These are phyloP conservation scores for Pseudoatta argentina DNA, from an alignment of 1,140 invertebrate genomes.

Conservation along the genomic window DNA sequence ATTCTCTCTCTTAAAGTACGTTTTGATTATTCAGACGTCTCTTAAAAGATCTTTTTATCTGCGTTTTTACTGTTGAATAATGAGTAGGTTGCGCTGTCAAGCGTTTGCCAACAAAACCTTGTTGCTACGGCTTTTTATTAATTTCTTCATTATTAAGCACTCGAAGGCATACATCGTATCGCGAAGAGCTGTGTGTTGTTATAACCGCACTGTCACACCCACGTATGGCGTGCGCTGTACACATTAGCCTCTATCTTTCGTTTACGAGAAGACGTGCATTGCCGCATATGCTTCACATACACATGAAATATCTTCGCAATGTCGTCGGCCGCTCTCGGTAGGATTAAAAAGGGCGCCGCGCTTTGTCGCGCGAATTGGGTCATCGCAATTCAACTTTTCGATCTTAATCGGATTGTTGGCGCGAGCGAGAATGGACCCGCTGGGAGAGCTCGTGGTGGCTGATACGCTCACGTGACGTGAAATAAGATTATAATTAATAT, in stretches of 20 bases:
- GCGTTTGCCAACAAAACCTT: slow-evolving; percentile 48
- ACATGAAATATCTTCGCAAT: slow-evolving; percentile 55
- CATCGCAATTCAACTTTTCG: slow-evolving; percentile 64
- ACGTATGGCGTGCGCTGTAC: slow-evolving; percentile 82
- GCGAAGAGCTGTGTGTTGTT: slow-evolving; percentile 45
- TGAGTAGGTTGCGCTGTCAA: slow-evolving; percentile 23
- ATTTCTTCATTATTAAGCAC: slow-evolving; percentile 70
- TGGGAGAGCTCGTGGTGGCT: slow-evolving; percentile 53
- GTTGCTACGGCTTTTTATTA: slow-evolving; percentile 68
- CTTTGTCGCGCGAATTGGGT: slow-evolving; percentile 60
- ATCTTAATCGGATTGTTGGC: slow-evolving; percentile 59
- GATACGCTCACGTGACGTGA: slow-evolving; percentile 52
- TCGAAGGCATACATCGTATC: slow-evolving; percentile 36
- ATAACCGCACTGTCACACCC: slow-evolving; percentile 77
- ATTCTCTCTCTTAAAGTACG: background rate
- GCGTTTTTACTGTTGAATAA: slow-evolving; percentile 1
- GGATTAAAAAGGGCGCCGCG: slow-evolving; percentile 68
- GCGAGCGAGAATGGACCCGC: slow-evolving; percentile 53
- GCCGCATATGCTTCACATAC: background rate
- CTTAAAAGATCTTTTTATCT: background rate
- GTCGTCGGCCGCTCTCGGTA: slow-evolving; percentile 53
- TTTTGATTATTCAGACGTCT: slow-evolving; percentile 2
- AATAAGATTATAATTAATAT: slow-evolving; percentile 64
- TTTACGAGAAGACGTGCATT: slow-evolving; percentile 55
- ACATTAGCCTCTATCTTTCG: slow-evolving; percentile 67